Percentiles rank a stretch among this genome's conserved stretches.
Conservation (phyloP, 2,797 vertebrate genomes). For the Megalops cyprinoides region DNA sequence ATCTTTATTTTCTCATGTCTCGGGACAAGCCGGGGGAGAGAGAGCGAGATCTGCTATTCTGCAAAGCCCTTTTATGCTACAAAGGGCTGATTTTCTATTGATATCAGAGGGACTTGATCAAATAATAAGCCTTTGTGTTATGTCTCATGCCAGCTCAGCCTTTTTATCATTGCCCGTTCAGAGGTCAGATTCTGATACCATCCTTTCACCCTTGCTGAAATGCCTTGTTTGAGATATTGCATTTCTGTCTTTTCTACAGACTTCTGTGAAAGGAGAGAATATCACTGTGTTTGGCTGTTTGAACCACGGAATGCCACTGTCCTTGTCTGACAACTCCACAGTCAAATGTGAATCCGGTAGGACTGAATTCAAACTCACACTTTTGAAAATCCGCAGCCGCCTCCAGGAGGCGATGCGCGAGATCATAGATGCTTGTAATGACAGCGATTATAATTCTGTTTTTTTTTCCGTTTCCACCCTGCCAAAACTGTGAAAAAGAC, state of each 20-base stretch:
- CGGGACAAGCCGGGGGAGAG: conserved; percentile 33
- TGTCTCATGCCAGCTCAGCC: conserved; percentile 23
- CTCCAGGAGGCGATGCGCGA: neutral
- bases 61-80: conserved; percentile 28
- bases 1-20: conserved; percentile 51
- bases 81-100: conserved; percentile 33
- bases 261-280: conserved; percentile 85
- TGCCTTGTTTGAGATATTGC: conserved; percentile 42
- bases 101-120: conserved; percentile 34
- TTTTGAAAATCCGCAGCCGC: neutral
- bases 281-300: conserved; percentile 93
- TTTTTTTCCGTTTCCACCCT: conserved; percentile 2
- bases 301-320: conserved; percentile 91
- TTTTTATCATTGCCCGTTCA: neutral
- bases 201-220: too few relatives aligned
- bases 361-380: conserved; percentile 25
- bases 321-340: conserved; percentile 79
- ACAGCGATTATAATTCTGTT: too few relatives aligned
- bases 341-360: conserved; percentile 90
- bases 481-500: neutral
- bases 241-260: conserved; percentile 63
- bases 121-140: conserved; percentile 32
- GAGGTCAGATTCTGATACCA: conserved; percentile 4
- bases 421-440: neutral
- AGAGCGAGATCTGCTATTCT: conserved; percentile 15